These are phyloP conservation scores for Alca torda DNA, from an alignment of 2,797 vertebrate genomes.

Conservation along the genomic window DNA sequence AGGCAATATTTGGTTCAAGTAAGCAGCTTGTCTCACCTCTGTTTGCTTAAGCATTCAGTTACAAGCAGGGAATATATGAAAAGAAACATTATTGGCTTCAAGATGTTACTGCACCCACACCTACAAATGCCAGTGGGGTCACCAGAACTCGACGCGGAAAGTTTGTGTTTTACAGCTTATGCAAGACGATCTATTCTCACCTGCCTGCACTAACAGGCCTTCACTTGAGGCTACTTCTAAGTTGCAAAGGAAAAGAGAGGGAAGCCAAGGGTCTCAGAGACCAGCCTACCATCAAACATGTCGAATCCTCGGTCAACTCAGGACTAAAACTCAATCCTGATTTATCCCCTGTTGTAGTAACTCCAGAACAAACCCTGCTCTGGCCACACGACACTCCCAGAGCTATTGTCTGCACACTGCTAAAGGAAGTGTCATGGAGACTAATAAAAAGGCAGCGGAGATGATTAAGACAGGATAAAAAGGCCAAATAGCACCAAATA, in stretches of 20 bases:
- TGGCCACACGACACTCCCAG: neutral
- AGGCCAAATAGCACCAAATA: neutral
- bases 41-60: neutral
- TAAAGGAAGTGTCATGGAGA: neutral
- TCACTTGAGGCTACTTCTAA: neutral
- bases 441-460: neutral
- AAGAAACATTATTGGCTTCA: neutral
- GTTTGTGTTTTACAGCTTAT: neutral
- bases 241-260: neutral
- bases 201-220: neutral
- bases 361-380: neutral
- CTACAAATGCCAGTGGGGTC: neutral
- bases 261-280: neutral
- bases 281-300: neutral
- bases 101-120: neutral
- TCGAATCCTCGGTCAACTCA: rapidly evolving
- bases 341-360: neutral
- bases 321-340: neutral
- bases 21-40: neutral
- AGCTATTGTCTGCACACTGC: neutral
- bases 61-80: neutral
- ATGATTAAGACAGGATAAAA: neutral
- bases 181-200: rapidly evolving
- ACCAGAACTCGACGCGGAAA: neutral
- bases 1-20: neutral